Base-by-base conservation (phyloP, 1,140 invertebrate genomes). In the Campodea augens region DNA sequence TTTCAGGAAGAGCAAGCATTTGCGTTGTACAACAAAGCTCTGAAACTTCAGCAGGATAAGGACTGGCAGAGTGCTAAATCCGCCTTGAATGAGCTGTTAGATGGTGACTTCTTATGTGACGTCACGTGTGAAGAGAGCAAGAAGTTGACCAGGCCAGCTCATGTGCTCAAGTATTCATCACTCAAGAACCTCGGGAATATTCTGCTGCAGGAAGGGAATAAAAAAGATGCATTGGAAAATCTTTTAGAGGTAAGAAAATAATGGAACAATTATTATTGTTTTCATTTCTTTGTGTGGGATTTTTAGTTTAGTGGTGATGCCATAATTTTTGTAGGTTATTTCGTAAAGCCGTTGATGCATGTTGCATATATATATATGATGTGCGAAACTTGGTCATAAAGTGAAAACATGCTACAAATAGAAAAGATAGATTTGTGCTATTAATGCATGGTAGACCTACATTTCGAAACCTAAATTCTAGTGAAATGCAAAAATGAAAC, bases 121-220 rank as follows among this genome's bases (percentile, higher is more conserved):
- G n/a, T n/a, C n/a, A n/a, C n/a, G n/a, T n/a, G n/a, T n/a, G n/a
- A n/a, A n/a, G n/a, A n/a, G n/a, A n/a, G n/a, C n/a, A n/a, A n/a
- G n/a, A n/a, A n/a, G n/a, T n/a, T n/a, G n/a, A n/a, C n/a, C n/a
- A n/a, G n/a, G 23, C 70, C 72, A 1, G 61, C 73, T 59, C 57
- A 69, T 5, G 72, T 71, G 1, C 61, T 83, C 19, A 73, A 78
- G 54, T 83, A 81, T 60, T 77, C 77, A 7, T 76, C 77, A 50
- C 72, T 70, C 49, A 74, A 79, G 51, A 83, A 83, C 59, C 65
- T 83, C 27, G 79, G 70, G 0, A 67, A 60, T 4, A 72, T 80
- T 42, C 62, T 71, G 23, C 54, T 66, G 4, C 58, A 69, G 12
- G 57, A 64, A 38, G 60, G 63, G 12, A 65, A 77, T 40, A 63